Base-by-base conservation (phyloP, 2,888 invertebrate genomes). In the Dermolepida albohirtum region DNA sequence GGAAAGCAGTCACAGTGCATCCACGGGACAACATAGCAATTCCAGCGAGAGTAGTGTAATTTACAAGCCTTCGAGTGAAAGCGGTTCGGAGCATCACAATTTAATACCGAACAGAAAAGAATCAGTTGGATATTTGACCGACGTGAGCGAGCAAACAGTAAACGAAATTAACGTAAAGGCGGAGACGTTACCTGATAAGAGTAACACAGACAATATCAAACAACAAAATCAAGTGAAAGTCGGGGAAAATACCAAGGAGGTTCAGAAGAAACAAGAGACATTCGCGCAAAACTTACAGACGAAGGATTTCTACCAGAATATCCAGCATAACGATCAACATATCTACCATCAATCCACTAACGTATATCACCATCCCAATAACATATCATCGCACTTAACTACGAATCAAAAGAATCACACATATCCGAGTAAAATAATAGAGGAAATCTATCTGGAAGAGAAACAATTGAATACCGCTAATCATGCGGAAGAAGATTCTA, bases 21-120 rank as follows among this genome's bases (percentile, higher is more conserved):
- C 86, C 66, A 90, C 89, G 11, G 90, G 89, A 1, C 89, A 88
- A 68, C 88, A 89, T 79, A 90, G 90, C 71, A 91, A 90, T 80
- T 90, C 90, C 40, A 90, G 90, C 81, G 91, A 91, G 77, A 88
- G 90, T 77, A 90, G 90, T 78, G 89, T 91, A 64, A 90, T 91
- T 78, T 90, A 91, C 82, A 88, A 90, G 79, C 90, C 90, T 27
- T 90, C 90, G 71, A 90, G 90, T 81, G 90, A 90, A 81, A 89
- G 90, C 74, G 89, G 89, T 62, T 89, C 90, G 47, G 90, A 91
- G 67, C 80, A 80, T 65, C 78, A 75, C 50, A 79, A 84, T 16
- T 71, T 82, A 41, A 83, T 85, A 27, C 81, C 85, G 47, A 90
- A 87, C 75, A 85, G 88, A 75, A 90, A 86, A 75, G 86, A 86